These are phyloP conservation scores for Ascaphus truei DNA, from an alignment of 2,113 vertebrate genomes.

Conservation along the genomic window DNA sequence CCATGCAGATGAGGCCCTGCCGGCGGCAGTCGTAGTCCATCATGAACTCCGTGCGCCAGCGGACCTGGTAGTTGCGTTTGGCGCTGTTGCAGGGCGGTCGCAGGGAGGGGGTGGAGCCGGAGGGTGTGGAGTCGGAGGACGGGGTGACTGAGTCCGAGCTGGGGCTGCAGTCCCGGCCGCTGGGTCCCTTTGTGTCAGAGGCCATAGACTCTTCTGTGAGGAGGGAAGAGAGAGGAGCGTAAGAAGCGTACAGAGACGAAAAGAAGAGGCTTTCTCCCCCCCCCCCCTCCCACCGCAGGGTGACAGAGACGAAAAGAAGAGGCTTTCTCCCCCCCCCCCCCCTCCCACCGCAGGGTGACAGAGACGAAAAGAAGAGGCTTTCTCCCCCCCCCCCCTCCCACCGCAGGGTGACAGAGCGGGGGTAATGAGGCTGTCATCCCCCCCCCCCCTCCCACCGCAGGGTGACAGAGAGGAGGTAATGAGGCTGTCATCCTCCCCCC, in stretches of 20 bases:
- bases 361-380: not conserved
- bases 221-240: not conserved
- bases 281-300: not conserved
- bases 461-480: not conserved
- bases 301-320: not conserved
- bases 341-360: not conserved
- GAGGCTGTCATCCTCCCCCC: not conserved
- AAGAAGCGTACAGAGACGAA: too few species aligned
- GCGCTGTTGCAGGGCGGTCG: conserved; percentile 73
- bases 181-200: conserved; percentile 6
- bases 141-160: not conserved
- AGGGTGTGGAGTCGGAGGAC: conserved; percentile 23
- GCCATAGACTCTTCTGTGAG: conserved; percentile 18
- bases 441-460: not conserved
- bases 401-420: too few species aligned
- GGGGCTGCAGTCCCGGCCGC: not conserved
- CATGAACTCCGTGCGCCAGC: conserved; percentile 83
- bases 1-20: conserved; percentile 79
- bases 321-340: too few species aligned
- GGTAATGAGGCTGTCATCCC: not conserved
- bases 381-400: not conserved
- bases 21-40: conserved; percentile 86
- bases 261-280: not conserved
- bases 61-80: conserved; percentile 84
- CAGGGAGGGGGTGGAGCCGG: not conserved